Evolutionary conservation across 2,113 vertebrate genomes (phyloP).

Genomic region (Chrysemys picta): DNA sequence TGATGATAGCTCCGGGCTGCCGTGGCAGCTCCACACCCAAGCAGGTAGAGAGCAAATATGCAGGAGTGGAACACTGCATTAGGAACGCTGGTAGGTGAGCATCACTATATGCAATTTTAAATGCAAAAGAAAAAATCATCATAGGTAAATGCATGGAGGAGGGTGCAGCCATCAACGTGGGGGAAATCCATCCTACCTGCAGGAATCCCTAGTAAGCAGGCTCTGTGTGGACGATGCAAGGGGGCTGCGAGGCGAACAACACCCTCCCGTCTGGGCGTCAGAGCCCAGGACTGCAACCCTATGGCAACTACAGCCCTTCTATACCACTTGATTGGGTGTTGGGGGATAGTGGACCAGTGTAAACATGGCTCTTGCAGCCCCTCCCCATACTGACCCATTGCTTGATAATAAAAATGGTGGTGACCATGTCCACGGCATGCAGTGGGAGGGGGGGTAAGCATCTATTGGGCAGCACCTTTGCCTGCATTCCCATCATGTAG

Average conservation of each 20-base stretch:
- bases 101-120: not conserved
- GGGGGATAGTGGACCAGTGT: not conserved
- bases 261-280: fast-evolving
- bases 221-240: not conserved
- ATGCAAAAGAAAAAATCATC: fast-evolving
- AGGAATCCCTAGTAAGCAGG: not conserved
- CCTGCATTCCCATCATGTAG: not conserved
- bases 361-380: not conserved
- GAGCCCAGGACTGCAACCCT: not conserved
- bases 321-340: not conserved
- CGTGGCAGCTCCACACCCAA: conserved; percentile 40
- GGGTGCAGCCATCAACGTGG: not conserved
- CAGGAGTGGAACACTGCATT: not conserved
- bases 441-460: not conserved
- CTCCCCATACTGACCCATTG: not conserved
- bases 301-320: not conserved
- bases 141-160: not conserved
- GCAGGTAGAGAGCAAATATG: not conserved
- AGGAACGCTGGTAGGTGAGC: not conserved
- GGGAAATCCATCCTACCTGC: not conserved
- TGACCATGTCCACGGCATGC: not conserved
- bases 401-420: not conserved
- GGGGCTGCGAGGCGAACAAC: not conserved
- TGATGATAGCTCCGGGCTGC: conserved; percentile 10
- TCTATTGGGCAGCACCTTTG: not conserved